Evolutionary conservation across 2,888 invertebrate species (phyloP), one percentile per base, ranked within the genome.

Genomic region (Drosophila paracracens): DNA sequence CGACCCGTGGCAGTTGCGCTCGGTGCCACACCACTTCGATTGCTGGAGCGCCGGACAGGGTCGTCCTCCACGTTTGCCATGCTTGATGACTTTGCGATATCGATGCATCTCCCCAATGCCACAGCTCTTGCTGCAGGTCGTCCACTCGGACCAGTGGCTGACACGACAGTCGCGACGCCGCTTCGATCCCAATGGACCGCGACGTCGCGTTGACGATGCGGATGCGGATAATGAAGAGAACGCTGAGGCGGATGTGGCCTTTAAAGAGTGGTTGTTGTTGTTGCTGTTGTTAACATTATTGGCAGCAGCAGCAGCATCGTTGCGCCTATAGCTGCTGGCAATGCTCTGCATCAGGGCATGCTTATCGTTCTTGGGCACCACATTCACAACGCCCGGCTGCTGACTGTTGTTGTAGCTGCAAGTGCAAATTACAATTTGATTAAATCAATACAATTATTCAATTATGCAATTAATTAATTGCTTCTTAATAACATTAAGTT

Each of bases 31-130:
- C 97, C 98, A 98, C 91, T 97, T 96, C 25, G 97, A 97, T 91
- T 97, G 96, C 78, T 96, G 95, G 64, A 98, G 94, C 16, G 97
- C 96, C 8, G 97, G 97, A 94, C 98, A 98, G 8, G 96, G 94
- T 35, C 95, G 94, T 13, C 98, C 98, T 18, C 97, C 97, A 18
- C 97, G 94, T 72, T 96, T 94, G 64, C 97, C 96, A 83, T 96
- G 96, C 86, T 96, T 96, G 80, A 96, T 93, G 65, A 98, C 95
- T 83, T 96, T 95, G 74, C 98, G 95, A 82, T 95, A 95, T 85
- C 98, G 95, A 92, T 96, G 94, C 93, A 97, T 97, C 90, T 97
- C 97, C 31, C 98, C 98, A 74, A 98, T 97, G 77, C 98, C 98
- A 92, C 98, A 98, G 61, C 96, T 96, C 91, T 96, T 96, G 93